A percentile compares a stretch with the other conserved stretches of the same genome.
Evolutionary conservation across 2,113 vertebrate species (phyloP).

Genomic region (Bujurquina vittata): DNA sequence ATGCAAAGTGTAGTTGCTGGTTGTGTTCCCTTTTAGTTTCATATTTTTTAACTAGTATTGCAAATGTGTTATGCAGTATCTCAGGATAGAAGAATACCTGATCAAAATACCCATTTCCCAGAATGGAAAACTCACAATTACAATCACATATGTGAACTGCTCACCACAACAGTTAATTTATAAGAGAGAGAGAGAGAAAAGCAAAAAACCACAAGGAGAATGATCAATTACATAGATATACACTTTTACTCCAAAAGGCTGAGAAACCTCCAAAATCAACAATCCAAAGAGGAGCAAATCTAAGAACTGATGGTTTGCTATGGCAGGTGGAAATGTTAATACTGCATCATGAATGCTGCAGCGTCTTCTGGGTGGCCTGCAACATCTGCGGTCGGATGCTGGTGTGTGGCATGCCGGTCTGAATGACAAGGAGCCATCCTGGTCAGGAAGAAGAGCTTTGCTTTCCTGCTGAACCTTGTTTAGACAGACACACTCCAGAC

Average conservation of each 20-base stretch:
- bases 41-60: neutral
- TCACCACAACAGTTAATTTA: constrained; percentile 17
- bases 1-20: neutral
- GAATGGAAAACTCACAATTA: constrained; percentile 25
- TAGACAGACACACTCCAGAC: constrained; percentile 54
- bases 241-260: constrained; percentile 1
- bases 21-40: neutral
- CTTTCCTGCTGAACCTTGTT: constrained; percentile 5
- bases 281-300: constrained; percentile 11
- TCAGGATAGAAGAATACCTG: neutral
- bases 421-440: constrained; percentile 44
- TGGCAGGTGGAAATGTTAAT: constrained; percentile 25
- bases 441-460: constrained; percentile 35
- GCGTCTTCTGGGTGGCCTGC: constrained; percentile 69
- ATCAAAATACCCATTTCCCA: neutral
- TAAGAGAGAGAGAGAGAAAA: neutral
- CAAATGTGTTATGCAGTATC: neutral
- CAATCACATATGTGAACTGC: constrained; percentile 9
- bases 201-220: constrained; percentile 26
- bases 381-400: constrained; percentile 48
- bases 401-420: constrained; percentile 45
- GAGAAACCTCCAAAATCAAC: constrained; percentile 42
- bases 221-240: constrained; percentile 19
- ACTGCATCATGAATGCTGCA: constrained; percentile 30
- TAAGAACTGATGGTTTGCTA: neutral